These are phyloP conservation scores for Atrichornis clamosus DNA, from an alignment of 2,113 vertebrate species.

Conservation along the genomic window DNA sequence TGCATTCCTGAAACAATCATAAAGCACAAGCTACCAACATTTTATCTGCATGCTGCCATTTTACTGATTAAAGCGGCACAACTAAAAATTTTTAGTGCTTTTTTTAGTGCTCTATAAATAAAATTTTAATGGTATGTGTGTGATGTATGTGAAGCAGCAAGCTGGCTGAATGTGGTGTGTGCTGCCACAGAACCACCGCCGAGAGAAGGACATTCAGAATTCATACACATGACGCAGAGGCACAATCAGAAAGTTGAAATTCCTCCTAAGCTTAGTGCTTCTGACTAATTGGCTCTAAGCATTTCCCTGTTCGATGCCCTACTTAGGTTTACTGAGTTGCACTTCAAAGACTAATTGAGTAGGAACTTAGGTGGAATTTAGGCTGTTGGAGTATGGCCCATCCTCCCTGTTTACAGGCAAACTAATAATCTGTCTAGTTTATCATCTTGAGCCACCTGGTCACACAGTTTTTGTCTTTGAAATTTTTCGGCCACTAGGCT, in stretches of 20 bases:
- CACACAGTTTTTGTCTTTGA: neutral
- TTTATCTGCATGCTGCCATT: neutral
- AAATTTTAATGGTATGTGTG: neutral
- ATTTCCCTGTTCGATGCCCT: conserved; percentile 16
- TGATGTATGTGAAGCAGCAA: neutral
- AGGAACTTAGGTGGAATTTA: conserved; percentile 14
- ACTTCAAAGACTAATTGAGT: conserved; percentile 40
- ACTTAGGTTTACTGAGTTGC: conserved; percentile 6
- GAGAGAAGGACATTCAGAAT: neutral
- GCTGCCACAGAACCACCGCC: neutral
- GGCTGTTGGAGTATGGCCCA: neutral
- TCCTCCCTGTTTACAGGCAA: neutral
- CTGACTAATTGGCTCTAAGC: conserved; percentile 12
- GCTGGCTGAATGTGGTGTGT: neutral
- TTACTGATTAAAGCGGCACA: neutral
- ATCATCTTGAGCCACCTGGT: neutral
- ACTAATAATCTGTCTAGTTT: neutral
- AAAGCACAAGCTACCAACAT: neutral
- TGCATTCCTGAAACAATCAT: neutral
- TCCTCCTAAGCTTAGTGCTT: conserved; percentile 12
- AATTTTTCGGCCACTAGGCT: neutral
- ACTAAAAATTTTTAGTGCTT: neutral
- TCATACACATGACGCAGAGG: neutral
- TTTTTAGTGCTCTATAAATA: neutral
- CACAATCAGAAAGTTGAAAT: neutral